Conservation (phyloP, 2,113 vertebrate species). For the Caranx ignobilis region DNA sequence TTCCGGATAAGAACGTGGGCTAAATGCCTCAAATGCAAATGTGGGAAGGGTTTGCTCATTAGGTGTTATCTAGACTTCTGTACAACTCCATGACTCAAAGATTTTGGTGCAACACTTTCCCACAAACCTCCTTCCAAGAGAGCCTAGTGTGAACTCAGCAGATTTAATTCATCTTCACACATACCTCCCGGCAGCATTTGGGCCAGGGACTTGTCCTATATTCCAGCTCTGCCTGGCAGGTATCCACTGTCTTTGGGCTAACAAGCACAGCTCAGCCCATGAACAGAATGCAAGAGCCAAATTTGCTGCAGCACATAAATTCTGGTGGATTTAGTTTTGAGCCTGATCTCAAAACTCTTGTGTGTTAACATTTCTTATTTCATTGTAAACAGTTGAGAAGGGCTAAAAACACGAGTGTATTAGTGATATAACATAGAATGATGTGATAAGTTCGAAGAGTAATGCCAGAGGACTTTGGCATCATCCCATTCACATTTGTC, state of each 20-base stretch:
- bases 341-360: too few species aligned
- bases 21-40: slow-evolving; percentile 16
- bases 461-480: too few species aligned
- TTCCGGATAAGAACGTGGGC: background rate
- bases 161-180: slow-evolving; percentile 28
- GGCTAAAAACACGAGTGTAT: too few species aligned
- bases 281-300: slow-evolving; percentile 1
- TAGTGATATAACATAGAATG: too few species aligned
- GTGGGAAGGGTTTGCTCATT: background rate
- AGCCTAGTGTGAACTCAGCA: slow-evolving; percentile 29
- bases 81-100: background rate
- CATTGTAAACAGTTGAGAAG: too few species aligned
- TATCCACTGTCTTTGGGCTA: slow-evolving; percentile 29
- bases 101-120: slow-evolving; percentile 6
- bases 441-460: too few species aligned
- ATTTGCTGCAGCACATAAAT: slow-evolving; percentile 9
- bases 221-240: slow-evolving; percentile 48
- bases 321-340: too few species aligned
- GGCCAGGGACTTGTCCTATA: slow-evolving; percentile 35
- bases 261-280: slow-evolving; percentile 13
- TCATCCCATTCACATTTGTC: too few species aligned
- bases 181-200: slow-evolving; percentile 16
- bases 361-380: too few species aligned
- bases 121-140: slow-evolving; percentile 19
- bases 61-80: background rate